Evolutionary conservation across 2,797 vertebrate species (phyloP).

Genomic region (Myioborus miniatus): DNA sequence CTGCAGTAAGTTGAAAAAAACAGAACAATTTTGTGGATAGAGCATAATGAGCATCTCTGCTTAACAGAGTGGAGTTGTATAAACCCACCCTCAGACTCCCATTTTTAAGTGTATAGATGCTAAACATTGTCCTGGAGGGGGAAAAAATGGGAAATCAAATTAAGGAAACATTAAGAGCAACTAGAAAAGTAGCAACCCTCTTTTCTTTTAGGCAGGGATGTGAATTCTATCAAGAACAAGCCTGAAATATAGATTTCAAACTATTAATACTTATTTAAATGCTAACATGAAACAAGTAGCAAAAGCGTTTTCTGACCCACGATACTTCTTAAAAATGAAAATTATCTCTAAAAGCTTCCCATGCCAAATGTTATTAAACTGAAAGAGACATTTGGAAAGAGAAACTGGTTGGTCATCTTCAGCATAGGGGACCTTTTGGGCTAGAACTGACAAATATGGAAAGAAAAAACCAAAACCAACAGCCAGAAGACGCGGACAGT

Average conservation of each 20-base stretch:
- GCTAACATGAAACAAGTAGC: neutral
- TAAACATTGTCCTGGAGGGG: neutral
- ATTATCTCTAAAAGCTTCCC: slow-evolving; percentile 54
- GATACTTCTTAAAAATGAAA: slow-evolving; percentile 32
- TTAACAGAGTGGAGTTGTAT: neutral
- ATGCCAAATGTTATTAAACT: slow-evolving; percentile 44
- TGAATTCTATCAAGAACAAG: neutral
- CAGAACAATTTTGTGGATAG: neutral
- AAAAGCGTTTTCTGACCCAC: neutral
- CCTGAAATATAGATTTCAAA: slow-evolving; percentile 21
- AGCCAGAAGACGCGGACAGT: neutral
- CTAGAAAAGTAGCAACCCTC: neutral
- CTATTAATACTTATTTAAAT: slow-evolving; percentile 40
- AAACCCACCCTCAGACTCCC: neutral
- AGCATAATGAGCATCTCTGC: neutral
- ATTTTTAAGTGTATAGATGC: neutral
- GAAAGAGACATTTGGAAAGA: slow-evolving; percentile 29
- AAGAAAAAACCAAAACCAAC: neutral
- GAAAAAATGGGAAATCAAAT: neutral
- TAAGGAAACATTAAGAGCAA: neutral
- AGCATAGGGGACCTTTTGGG: neutral
- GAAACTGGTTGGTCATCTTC: neutral
- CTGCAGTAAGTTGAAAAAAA: neutral
- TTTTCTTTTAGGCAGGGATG: neutral
- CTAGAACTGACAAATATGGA: neutral